phyloP scores from a whole-genome alignment of 2,888 invertebrate species.

The Marasmarcha lunaedactyla region DNA sequence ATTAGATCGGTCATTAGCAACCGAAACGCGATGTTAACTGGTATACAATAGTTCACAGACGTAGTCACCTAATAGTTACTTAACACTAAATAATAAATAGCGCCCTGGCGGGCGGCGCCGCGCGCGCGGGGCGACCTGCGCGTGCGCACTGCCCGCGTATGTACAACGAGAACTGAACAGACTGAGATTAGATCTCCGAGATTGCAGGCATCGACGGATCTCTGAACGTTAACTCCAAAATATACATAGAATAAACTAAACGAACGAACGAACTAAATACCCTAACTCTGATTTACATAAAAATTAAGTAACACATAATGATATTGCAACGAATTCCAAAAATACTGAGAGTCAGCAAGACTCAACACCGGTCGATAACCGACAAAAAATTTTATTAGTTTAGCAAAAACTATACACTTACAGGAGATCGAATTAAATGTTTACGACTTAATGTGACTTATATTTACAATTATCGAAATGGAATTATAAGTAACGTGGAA shows the following conservation, averaged over 20 bases:
- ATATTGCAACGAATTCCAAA: constrained; percentile 61
- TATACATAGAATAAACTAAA: constrained; percentile 57
- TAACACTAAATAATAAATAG: constrained; percentile 69
- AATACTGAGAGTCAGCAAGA: constrained; percentile 23
- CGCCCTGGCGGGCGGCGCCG: constrained; percentile 52
- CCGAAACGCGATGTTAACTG: constrained; percentile 54
- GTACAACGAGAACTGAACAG: constrained; percentile 43
- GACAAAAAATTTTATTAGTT: constrained; percentile 28
- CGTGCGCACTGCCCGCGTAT: constrained; percentile 59
- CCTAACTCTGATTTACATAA: constrained; percentile 60
- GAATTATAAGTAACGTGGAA: constrained; percentile 65
- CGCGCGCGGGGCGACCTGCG: constrained; percentile 61
- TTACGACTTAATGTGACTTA: constrained; percentile 65
- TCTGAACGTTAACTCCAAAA: constrained; percentile 47
- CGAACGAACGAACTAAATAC: constrained; percentile 29
- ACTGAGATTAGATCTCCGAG: constrained; percentile 66
- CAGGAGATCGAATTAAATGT: constrained; percentile 68
- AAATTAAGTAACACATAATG: constrained; percentile 56
- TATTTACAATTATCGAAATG: constrained; percentile 69
- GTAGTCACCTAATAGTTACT: constrained; percentile 52
- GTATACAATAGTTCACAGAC: constrained; percentile 67
- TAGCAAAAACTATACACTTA: constrained; percentile 69
- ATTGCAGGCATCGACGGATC: constrained; percentile 53
- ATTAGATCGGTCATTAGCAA: constrained; percentile 47
- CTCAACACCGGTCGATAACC: constrained; percentile 14